These are phyloP conservation scores for Oryzias javanicus DNA, from an alignment of 2,113 vertebrate species.

Conservation along the genomic window DNA sequence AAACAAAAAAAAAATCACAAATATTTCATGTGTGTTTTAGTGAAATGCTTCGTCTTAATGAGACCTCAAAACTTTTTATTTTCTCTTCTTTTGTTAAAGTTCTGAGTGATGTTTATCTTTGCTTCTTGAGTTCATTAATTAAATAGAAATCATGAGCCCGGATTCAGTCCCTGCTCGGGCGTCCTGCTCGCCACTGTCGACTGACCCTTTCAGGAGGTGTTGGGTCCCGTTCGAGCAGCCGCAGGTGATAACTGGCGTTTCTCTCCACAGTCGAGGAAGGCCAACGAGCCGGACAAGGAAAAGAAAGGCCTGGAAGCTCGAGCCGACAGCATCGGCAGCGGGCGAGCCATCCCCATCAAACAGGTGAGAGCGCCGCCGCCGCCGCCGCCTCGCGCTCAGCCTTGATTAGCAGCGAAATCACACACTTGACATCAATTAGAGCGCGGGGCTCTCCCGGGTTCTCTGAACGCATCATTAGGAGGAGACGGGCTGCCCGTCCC, in stretches of 20 bases:
- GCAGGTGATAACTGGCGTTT: neutral
- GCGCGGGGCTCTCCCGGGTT: slow-evolving; percentile 85
- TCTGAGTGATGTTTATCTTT: no score
- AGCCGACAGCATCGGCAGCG: slow-evolving; percentile 97
- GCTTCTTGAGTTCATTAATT: no score
- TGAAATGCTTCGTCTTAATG: no score
- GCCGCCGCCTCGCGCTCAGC: slow-evolving; percentile 14
- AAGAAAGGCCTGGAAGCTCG: slow-evolving; percentile 95
- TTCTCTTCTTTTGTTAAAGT: no score
- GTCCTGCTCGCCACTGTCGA: no score
- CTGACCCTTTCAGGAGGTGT: no score
- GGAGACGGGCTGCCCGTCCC: slow-evolving; percentile 81
- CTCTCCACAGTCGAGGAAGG: slow-evolving; percentile 91
- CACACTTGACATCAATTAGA: slow-evolving; percentile 99
- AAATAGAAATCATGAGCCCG: no score
- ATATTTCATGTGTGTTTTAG: no score
- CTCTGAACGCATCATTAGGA: slow-evolving; percentile 95
- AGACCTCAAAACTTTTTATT: no score
- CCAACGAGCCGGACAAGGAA: slow-evolving; percentile 96
- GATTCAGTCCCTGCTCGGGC: no score
- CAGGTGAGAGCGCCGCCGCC: slow-evolving; percentile 84
- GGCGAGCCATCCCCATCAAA: slow-evolving; percentile 98
- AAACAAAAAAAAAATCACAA: no score
- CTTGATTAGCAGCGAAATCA: slow-evolving; percentile 88
- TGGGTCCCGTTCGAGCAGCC: neutral